Evolutionary conservation across 2,888 invertebrate genomes (phyloP).

Genomic region (Sinotaia quadrata): DNA sequence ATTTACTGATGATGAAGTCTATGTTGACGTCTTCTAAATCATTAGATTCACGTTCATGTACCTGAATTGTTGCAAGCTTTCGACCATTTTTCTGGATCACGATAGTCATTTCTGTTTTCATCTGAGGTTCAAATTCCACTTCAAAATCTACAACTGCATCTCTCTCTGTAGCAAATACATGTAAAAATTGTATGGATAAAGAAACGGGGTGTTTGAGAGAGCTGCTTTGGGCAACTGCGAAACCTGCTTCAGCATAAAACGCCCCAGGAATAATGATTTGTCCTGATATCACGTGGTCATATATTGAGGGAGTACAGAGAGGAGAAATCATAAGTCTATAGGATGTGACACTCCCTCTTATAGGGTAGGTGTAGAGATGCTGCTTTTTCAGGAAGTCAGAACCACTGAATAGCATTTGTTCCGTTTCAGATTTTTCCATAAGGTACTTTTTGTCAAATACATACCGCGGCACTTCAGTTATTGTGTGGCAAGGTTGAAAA

Average conservation of each 20-base stretch:
- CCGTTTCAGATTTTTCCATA: constrained; percentile 23
- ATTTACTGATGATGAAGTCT: constrained; percentile 20
- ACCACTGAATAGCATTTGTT: constrained; percentile 17
- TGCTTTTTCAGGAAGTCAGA: constrained; percentile 24
- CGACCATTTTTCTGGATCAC: too few species aligned
- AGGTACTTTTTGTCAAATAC: constrained; percentile 35
- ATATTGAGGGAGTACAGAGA: constrained; percentile 30
- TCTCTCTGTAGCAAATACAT: too few species aligned
- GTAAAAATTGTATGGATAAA: too few species aligned
- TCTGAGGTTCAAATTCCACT: too few species aligned
- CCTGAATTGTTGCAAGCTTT: too few species aligned
- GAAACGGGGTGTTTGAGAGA: too few species aligned
- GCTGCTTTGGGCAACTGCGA: too few species aligned
- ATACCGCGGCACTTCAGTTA: constrained; percentile 43
- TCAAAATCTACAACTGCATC: too few species aligned
- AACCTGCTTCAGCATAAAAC: constrained; percentile 46
- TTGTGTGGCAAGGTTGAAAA: constrained; percentile 4
- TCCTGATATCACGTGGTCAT: constrained; percentile 44
- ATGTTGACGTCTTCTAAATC: constrained; percentile 28
- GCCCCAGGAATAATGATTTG: constrained; percentile 43
- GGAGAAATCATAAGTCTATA: not conserved
- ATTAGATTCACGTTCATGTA: too few species aligned
- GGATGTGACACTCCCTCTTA: too few species aligned
- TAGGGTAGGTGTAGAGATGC: constrained; percentile 11
- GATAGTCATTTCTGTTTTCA: too few species aligned